Evolutionary conservation across 2,797 vertebrate genomes (phyloP).

Genomic region (Acanthiza pusilla): DNA sequence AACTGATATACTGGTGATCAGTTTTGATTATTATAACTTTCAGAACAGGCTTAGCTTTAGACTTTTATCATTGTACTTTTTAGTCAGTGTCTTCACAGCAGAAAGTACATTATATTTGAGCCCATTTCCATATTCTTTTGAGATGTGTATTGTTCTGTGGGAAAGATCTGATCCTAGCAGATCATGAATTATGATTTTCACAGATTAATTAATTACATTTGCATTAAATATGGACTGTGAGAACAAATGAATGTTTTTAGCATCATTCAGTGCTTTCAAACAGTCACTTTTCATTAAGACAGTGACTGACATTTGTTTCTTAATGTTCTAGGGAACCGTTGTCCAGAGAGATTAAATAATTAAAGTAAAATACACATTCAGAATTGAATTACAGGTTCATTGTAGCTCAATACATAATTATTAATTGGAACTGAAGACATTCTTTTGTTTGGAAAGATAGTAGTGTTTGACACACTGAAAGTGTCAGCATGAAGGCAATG

Average conservation of each 20-base stretch:
- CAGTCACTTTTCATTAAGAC: slow-evolving; percentile 3
- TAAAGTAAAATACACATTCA: slow-evolving; percentile 24
- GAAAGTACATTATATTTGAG: not conserved
- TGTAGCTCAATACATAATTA: slow-evolving; percentile 2
- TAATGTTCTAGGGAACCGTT: slow-evolving; percentile 20
- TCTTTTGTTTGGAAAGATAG: not conserved
- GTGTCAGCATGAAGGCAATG: not conserved
- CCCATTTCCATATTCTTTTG: not conserved
- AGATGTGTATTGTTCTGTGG: not conserved
- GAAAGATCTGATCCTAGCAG: not conserved
- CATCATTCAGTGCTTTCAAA: not conserved
- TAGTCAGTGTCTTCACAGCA: not conserved
- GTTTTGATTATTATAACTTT: not conserved
- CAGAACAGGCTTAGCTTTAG: not conserved
- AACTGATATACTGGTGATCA: rapidly evolving
- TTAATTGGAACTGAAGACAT: not conserved
- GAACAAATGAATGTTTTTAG: not conserved
- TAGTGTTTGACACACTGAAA: not conserved
- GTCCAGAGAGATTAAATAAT: slow-evolving; percentile 1
- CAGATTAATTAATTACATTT: not conserved
- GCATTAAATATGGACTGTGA: not conserved
- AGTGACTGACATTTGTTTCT: slow-evolving; percentile 38
- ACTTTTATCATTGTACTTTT: not conserved
- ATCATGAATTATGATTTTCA: not conserved
- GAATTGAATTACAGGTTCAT: slow-evolving; percentile 26